phyloP scores from a whole-genome alignment of 2,888 invertebrate species.

The Drosophila birchii region DNA sequence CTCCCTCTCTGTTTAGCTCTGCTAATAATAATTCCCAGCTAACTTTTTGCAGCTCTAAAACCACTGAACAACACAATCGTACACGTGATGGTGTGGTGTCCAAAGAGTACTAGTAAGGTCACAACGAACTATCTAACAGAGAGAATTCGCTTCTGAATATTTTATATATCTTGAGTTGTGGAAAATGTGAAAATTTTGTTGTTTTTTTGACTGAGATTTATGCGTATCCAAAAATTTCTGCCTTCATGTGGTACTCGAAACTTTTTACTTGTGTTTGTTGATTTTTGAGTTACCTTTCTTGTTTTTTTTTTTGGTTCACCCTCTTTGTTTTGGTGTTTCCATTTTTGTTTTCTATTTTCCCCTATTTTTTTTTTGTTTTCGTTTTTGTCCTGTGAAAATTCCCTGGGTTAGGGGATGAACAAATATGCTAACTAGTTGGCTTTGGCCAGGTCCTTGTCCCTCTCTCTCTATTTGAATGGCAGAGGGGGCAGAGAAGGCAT shows the following conservation, averaged over 20 bases:
- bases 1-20: conserved; percentile 11
- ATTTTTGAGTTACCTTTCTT: conserved; percentile 28
- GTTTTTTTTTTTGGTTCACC: no score
- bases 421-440: conserved; percentile 54
- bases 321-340: conserved; percentile 7
- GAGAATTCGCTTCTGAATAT: conserved; percentile 20
- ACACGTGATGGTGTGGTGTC: conserved; percentile 20
- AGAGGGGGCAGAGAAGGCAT: background rate
- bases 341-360: conserved; percentile 15
- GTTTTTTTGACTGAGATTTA: conserved; percentile 18
- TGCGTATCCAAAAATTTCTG: conserved; percentile 9
- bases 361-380: background rate
- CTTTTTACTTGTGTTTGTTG: conserved; percentile 29
- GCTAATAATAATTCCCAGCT: conserved; percentile 39
- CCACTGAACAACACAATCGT: conserved; percentile 37
- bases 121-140: conserved; percentile 14
- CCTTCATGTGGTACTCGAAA: conserved; percentile 25
- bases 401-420: conserved; percentile 18
- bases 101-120: conserved; percentile 37
- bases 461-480: background rate
- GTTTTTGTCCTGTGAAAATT: conserved; percentile 2
- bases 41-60: conserved; percentile 47
- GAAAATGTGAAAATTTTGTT: conserved; percentile 19
- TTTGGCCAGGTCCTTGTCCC: conserved; percentile 19
- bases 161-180: conserved; percentile 13